These are phyloP conservation scores for Austrolebias charrua DNA, from an alignment of 2,797 vertebrate genomes.

Conservation along the genomic window DNA sequence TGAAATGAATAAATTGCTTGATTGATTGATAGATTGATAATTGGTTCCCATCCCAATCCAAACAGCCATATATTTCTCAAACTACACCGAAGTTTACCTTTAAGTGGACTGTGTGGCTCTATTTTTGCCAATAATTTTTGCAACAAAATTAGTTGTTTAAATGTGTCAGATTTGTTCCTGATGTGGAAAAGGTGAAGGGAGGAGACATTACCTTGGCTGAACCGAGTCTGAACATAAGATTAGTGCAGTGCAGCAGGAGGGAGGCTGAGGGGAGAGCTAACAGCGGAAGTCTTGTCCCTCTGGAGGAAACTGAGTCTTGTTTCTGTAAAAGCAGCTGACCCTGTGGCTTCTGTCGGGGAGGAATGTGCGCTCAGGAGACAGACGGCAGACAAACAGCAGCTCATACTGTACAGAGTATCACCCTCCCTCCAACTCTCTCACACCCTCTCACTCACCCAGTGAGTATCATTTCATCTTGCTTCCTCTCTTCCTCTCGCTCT, in stretches of 20 bases:
- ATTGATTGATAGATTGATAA: too few species aligned
- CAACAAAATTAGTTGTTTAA: too few species aligned
- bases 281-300: conserved; percentile 64
- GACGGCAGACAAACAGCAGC: conserved; percentile 60
- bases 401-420: conserved; percentile 56
- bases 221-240: too few species aligned
- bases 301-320: conserved; percentile 50
- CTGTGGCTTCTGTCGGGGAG: conserved; percentile 59
- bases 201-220: conserved; percentile 30
- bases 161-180: too few species aligned
- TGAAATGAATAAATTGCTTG: too few species aligned
- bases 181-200: too few species aligned
- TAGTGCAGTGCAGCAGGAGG: neutral
- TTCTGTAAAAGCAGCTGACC: conserved; percentile 59
- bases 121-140: too few species aligned
- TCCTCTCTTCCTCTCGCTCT: conserved; percentile 30
- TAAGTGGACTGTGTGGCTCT: too few species aligned
- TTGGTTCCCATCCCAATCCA: too few species aligned
- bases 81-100: too few species aligned
- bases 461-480: conserved; percentile 57
- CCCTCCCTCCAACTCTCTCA: conserved; percentile 48
- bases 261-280: conserved; percentile 48
- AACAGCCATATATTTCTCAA: too few species aligned
- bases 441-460: conserved; percentile 58
- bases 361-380: conserved; percentile 58